phyloP scores from a whole-genome alignment of 2,113 vertebrate genomes.

The Ceuthmochares aereus region DNA sequence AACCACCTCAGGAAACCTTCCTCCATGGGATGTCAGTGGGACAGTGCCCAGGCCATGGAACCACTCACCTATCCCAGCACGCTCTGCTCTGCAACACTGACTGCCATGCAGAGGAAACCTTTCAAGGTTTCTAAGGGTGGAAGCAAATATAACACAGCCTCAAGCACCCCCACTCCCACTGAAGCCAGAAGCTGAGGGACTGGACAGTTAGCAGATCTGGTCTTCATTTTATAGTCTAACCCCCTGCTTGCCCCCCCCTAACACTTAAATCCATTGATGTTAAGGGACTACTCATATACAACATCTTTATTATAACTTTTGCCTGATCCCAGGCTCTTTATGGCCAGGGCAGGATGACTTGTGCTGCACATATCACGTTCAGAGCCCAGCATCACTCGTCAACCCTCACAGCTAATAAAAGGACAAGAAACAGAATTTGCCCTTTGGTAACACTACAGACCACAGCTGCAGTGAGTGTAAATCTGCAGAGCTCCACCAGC shows the following conservation, averaged over 20 bases:
- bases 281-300: neutral
- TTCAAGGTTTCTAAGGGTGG: neutral
- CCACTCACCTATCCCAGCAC: neutral
- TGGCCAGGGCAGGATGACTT: neutral
- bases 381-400: neutral
- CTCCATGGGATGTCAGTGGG: neutral
- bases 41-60: rapidly evolving
- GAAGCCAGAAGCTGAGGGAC: neutral
- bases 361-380: neutral
- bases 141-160: neutral
- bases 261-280: neutral
- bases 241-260: neutral
- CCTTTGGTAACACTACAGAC: neutral
- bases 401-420: neutral
- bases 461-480: neutral
- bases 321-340: neutral
- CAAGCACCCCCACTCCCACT: neutral
- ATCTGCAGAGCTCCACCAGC: neutral
- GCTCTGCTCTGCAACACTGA: neutral
- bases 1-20: neutral
- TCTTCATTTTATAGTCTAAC: neutral
- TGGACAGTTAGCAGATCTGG: neutral
- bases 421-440: neutral
- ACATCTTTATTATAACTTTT: neutral
- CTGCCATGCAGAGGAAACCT: neutral